Evolutionary conservation across 2,113 vertebrate species (phyloP), one percentile per base, ranked within the genome.

Genomic region (Lanius collurio): DNA sequence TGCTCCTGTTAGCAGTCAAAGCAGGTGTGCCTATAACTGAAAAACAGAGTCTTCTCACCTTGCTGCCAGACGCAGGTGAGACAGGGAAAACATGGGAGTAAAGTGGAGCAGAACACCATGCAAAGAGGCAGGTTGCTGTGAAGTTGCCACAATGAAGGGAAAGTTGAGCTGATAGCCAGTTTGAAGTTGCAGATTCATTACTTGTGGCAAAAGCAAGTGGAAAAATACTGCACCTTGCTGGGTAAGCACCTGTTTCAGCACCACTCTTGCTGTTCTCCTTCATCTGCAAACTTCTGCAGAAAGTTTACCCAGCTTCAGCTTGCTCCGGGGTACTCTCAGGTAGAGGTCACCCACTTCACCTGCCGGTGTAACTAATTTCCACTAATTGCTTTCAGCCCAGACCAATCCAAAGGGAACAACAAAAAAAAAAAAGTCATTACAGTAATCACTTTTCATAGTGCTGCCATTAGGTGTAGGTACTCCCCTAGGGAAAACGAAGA

Each of bases 1-100:
- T 0, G 3, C 2, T 59, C 4, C 24, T 33, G 14, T 15, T 69
- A 37, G 31, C 20, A 73, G 23, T 41, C 13, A 41, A 33, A 79
- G 73, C 24, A 35, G 23, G 10, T 39, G 26, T 52, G 22, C 31
- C 52, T 15, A 2, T 14, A 27, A 63, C 42, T 49, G 27, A 15
- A 62, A 27, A 87, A 56, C 7, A 64, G 23, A 64, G 23, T 31
- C 15, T 5, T 81, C 52, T 68, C n/a, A 22, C 13, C 52, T 78
- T 0, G 0, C 22, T 56, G 27, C 19, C 52, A 85, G 56, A 44
- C 14, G 20, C 0, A 0, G 26, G 13, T 12, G 42, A 70, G 23
- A 22, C 0, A 42, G 44, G 33, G 8, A 92, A 87, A 90, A 46
- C 47, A 52, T 1, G 4, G 8, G 9, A 53, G 15, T 7, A 74